Evolutionary conservation across 2,113 vertebrate species (phyloP), one percentile per base, ranked within the genome.

Genomic region (Choloepus hoffmanni): DNA sequence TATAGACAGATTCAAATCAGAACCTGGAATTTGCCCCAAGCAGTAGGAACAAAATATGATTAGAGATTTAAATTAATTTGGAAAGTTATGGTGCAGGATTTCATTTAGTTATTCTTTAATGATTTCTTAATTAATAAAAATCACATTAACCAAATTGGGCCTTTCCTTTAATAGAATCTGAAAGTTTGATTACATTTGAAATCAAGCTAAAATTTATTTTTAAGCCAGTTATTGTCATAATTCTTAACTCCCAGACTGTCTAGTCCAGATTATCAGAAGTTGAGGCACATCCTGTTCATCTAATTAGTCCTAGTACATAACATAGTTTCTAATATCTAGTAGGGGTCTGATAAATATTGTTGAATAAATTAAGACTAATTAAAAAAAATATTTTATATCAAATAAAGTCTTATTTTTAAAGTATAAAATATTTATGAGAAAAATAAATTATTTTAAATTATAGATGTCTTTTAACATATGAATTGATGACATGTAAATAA

Each of bases 121-220:
- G 96, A 97, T 97, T 97, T 96, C 68, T 95, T 98, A 98, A 98
- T 98, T 98, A 98, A 98, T 97, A 97, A 97, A 97, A 98, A 96
- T 96, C 60, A 96, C 85, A 96, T 97, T 98, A 97, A 92, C 95
- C 96, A 97, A 95, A 98, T 92, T 72, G 93, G 23, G 77, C 26
- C 1, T 90, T 94, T 94, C 7, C 24, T 91, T 97, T 97, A 97
- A 98, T 97, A 11, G 16, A 96, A 78, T 77, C 40, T 72, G 70
- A 97, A 97, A 94, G 16, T 95, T 96, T 97, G 96, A 97, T 97
- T 98, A 95, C n/a, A 97, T 98, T 96, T 95, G 30, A 90, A 97
- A 95, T 97, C 40, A 96, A 97, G 86, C 74, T 97, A 55, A 89
- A 97, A 83, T 97, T 97, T 97, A 97, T 96, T 97, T 97, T 92